A percentile compares a stretch with the other conserved stretches of the same genome.
phyloP scores from a whole-genome alignment of 2,113 vertebrate genomes.

The Rutilus rutilus region DNA sequence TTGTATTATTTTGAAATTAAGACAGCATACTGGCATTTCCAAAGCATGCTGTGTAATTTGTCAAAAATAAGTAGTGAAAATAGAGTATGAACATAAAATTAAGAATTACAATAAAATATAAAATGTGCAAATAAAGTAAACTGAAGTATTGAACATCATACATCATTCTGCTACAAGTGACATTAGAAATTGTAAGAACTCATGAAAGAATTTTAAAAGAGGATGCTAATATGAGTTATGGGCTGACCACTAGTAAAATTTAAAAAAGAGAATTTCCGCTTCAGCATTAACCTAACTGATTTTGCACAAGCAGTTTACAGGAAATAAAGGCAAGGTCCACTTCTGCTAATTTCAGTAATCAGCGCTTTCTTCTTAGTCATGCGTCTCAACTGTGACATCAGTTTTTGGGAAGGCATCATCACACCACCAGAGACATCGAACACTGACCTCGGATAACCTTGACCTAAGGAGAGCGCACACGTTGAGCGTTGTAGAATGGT shows the following conservation, averaged over 20 bases:
- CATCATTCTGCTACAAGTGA: not conserved
- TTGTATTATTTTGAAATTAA: not conserved
- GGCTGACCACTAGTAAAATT: not conserved
- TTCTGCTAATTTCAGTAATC: slow-evolving; percentile 21
- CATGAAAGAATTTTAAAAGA: not conserved
- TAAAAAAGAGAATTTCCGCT: not conserved
- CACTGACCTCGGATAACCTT: slow-evolving; percentile 30
- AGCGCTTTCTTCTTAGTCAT: slow-evolving; percentile 35
- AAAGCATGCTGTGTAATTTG: not conserved
- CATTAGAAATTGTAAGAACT: not conserved
- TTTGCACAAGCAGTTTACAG: not conserved
- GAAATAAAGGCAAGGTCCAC: slow-evolving; percentile 33
- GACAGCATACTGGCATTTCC: not conserved
- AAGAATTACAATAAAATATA: not conserved
- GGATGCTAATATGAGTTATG: not conserved
- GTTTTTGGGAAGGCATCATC: slow-evolving; percentile 29
- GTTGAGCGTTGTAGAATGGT: slow-evolving; percentile 66
- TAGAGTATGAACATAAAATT: not conserved
- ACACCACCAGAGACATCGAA: slow-evolving; percentile 24
- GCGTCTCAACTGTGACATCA: slow-evolving; percentile 24
- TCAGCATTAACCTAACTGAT: not conserved
- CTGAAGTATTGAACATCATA: not conserved
- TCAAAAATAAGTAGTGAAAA: not conserved
- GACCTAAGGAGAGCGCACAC: slow-evolving; percentile 42
- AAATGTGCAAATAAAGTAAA: not conserved